These are phyloP conservation scores for rabbit (Oryctolagus cuniculus) DNA, from an alignment of 2,113 vertebrate genomes.

Conservation along the genomic window mOryCun1.1 NC_091434.1:121740501-121741000, in stretches of 20 bases:
- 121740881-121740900: not conserved
- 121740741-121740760: not conserved
- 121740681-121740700: conserved; percentile 68
- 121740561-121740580: conserved; percentile 44
- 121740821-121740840: not conserved
- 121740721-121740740: not conserved
- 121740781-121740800: not conserved
- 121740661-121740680: conserved; percentile 22
- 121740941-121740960: not conserved
- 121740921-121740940: not conserved
- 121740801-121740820: not conserved
- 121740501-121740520: not conserved
- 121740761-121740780: not conserved
- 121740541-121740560: not conserved
- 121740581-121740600: conserved; percentile 7
- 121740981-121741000: not conserved
- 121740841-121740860: not conserved
- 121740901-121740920: not conserved
- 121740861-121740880: conserved; percentile 1
- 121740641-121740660: conserved; percentile 56
- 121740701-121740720: not conserved
- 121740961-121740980: not conserved
- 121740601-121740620: conserved; percentile 54
- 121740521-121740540: not conserved
- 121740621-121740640: not conserved